These are phyloP conservation scores for Campylomormyrus tamandua DNA, from an alignment of 2,113 vertebrate species.

Conservation along the genomic window DNA sequence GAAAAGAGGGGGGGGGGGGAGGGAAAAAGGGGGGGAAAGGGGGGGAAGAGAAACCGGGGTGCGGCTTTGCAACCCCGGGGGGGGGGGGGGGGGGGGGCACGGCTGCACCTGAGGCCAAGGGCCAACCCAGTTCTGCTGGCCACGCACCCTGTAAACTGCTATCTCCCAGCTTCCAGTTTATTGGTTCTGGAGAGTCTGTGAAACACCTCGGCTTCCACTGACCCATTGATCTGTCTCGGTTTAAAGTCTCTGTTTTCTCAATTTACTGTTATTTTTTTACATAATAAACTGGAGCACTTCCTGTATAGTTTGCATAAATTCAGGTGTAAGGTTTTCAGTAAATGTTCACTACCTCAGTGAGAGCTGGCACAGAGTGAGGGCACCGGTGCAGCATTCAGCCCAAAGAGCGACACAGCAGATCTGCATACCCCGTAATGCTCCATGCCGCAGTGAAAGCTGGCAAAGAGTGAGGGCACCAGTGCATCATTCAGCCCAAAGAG, in stretches of 20 bases:
- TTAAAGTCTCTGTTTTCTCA: not conserved
- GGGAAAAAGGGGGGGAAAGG: no score
- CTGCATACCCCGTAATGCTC: not conserved
- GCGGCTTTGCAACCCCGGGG: no score
- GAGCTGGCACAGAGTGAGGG: not conserved
- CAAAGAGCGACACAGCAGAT: not conserved
- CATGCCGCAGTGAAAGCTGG: not conserved
- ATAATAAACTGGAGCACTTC: not conserved
- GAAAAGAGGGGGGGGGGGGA: no score
- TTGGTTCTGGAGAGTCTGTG: not conserved
- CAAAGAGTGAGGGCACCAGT: not conserved
- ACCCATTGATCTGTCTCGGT: not conserved
- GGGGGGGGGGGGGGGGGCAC: conserved; percentile 34
- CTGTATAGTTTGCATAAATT: not conserved
- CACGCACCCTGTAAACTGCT: not conserved
- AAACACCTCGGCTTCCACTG: not conserved
- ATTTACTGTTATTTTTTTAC: not conserved
- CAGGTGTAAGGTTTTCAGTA: not conserved
- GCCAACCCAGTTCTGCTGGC: conserved; percentile 44
- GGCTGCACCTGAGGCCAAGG: conserved; percentile 63
- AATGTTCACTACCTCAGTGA: not conserved
- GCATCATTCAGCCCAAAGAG: not conserved
- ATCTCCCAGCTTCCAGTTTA: not conserved
- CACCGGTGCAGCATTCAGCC: not conserved
- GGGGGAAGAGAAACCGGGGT: no score